A percentile compares a stretch with the other conserved stretches of the same genome.
These are phyloP conservation scores for Dione vanillae DNA, from an alignment of 2,888 invertebrate genomes.

Conservation along the genomic window DNA sequence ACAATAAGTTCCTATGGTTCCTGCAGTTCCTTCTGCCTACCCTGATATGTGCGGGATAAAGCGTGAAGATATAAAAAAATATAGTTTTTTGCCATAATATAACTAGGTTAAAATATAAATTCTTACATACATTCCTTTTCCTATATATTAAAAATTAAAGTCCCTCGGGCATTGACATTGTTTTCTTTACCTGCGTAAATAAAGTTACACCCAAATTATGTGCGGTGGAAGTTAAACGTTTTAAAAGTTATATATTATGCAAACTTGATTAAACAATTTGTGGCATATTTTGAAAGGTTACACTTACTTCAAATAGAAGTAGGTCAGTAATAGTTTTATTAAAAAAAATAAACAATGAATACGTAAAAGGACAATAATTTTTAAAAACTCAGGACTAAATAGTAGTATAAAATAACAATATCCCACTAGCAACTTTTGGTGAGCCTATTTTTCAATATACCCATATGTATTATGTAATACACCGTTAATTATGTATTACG, in stretches of 20 bases:
- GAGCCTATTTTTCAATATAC: not conserved
- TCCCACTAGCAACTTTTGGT: not conserved
- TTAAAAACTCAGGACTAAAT: not conserved
- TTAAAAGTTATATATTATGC: not conserved
- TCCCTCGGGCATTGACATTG: not conserved
- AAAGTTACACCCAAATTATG: not conserved
- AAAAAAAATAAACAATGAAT: not conserved
- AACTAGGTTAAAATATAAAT: not conserved
- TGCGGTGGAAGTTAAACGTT: not conserved
- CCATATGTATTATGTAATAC: slow-evolving; percentile 7
- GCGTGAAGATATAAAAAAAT: too few relatives aligned
- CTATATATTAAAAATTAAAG: not conserved
- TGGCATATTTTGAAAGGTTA: too few relatives aligned
- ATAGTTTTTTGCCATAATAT: too few relatives aligned
- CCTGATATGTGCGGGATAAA: too few relatives aligned
- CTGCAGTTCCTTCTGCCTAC: too few relatives aligned
- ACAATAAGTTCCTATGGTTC: too few relatives aligned
- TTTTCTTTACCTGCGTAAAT: not conserved
- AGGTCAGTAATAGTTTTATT: not conserved
- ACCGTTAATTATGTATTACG: slow-evolving; percentile 2
- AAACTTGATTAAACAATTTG: too few relatives aligned
- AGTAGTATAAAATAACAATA: not conserved
- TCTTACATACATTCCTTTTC: not conserved
- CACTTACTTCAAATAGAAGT: too few relatives aligned
- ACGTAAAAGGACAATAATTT: not conserved